Conservation (phyloP, 1,140 invertebrate genomes). For the Asbolus verrucosus region DNA sequence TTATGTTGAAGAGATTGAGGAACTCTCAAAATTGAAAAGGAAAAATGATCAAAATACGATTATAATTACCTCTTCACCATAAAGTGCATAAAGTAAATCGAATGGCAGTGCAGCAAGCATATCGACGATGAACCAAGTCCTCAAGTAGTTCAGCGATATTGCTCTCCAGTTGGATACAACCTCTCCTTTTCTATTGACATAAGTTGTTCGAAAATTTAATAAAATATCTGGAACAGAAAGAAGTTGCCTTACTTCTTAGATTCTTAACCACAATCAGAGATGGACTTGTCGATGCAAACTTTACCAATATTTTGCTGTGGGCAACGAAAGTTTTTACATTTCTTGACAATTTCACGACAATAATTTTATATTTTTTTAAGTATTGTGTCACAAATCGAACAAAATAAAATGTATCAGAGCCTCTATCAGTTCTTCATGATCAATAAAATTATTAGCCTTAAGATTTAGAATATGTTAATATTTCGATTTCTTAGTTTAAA, state of each 20-base stretch:
- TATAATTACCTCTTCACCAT: conserved; percentile 84
- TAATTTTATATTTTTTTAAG: no score
- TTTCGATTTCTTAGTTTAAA: no score
- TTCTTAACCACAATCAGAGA: background rate
- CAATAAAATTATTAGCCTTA: no score
- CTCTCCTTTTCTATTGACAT: conserved; percentile 98
- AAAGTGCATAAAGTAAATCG: conserved; percentile 93
- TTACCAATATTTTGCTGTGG: background rate
- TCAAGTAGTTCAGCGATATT: conserved; percentile 92
- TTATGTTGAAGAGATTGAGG: no score
- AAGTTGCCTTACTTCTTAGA: background rate
- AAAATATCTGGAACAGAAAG: conserved; percentile 86
- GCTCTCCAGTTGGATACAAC: conserved; percentile 93
- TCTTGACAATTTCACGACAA: no score
- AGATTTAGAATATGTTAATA: no score
- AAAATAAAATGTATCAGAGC: no score
- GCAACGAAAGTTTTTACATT: background rate
- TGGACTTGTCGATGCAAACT: background rate
- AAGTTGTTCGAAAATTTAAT: conserved; percentile 98
- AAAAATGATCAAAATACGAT: no score
- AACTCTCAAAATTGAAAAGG: no score
- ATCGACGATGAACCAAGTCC: conserved; percentile 96
- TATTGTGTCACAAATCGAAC: no score
- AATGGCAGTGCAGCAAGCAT: conserved; percentile 95
- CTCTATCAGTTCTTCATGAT: no score